Conservation (phyloP, 2,113 vertebrate genomes). For the Zosterops japonicus region DNA sequence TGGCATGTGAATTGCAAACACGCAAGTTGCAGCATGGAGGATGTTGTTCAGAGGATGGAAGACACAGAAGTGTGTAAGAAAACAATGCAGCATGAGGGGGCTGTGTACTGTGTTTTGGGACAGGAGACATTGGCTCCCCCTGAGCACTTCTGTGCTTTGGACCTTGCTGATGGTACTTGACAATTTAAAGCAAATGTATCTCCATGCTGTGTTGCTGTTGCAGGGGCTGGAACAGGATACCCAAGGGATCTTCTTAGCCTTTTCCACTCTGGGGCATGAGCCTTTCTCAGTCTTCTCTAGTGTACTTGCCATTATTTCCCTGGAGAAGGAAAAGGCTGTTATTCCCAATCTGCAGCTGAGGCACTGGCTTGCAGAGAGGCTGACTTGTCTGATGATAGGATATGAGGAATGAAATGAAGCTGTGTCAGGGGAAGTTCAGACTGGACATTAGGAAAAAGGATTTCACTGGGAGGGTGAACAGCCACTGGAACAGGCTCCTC, state of each 20-base stretch:
- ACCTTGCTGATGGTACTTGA: background rate
- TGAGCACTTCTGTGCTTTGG: background rate
- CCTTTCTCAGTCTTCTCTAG: background rate
- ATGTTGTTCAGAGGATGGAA: background rate
- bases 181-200: background rate
- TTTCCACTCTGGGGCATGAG: background rate
- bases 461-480: background rate
- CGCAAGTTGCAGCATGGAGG: accelerated
- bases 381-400: background rate
- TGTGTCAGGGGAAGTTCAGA: background rate
- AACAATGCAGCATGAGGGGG: background rate
- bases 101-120: background rate
- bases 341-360: background rate
- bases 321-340: background rate
- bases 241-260: background rate
- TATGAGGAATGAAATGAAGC: background rate
- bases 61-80: background rate
- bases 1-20: accelerated
- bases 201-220: background rate
- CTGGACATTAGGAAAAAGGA: background rate
- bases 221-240: background rate
- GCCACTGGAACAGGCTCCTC: background rate
- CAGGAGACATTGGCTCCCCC: background rate
- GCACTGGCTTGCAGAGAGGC: background rate
- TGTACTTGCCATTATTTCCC: background rate